A percentile compares a stretch with the other conserved stretches of the same genome.
These are phyloP conservation scores for Caranx melampygus DNA, from an alignment of 2,113 vertebrate species.

Conservation along the genomic window DNA sequence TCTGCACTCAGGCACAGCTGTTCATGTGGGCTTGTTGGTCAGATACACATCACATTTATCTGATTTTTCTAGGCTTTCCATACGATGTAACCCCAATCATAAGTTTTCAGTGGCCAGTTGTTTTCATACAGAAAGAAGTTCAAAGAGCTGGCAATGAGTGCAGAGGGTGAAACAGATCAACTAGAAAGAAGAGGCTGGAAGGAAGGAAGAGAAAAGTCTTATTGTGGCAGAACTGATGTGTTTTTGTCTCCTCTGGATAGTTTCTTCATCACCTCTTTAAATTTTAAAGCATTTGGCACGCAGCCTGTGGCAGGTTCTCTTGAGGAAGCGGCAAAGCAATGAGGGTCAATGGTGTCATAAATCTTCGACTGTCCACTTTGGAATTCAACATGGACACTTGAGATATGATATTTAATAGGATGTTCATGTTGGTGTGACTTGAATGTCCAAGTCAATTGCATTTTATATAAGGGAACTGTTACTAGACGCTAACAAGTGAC, in stretches of 20 bases:
- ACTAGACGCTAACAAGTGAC: slow-evolving; percentile 59
- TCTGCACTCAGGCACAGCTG: slow-evolving; percentile 14
- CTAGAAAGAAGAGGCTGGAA: slow-evolving; percentile 45
- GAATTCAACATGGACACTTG: slow-evolving; percentile 82
- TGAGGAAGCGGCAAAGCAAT: slow-evolving; percentile 87
- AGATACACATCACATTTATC: slow-evolving; percentile 53
- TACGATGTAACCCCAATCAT: slow-evolving; percentile 20
- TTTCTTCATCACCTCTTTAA: slow-evolving; percentile 99
- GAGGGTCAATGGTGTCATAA: slow-evolving; percentile 88
- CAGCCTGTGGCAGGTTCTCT: slow-evolving; percentile 88
- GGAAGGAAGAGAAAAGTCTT: slow-evolving; percentile 73
- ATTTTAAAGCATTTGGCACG: slow-evolving; percentile 94
- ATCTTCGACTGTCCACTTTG: slow-evolving; percentile 86
- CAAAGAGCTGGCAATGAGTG: slow-evolving; percentile 42
- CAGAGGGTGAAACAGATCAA: slow-evolving; percentile 48
- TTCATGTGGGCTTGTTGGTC: slow-evolving; percentile 35
- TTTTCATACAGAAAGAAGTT: slow-evolving; percentile 42
- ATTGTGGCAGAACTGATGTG: slow-evolving; percentile 81
- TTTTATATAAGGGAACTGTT: slow-evolving; percentile 56
- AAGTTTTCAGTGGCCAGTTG: slow-evolving; percentile 38
- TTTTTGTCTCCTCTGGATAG: slow-evolving; percentile 92
- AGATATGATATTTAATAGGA: slow-evolving; percentile 79
- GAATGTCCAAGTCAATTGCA: slow-evolving; percentile 53
- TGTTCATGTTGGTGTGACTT: slow-evolving; percentile 60
- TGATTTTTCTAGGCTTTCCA: slow-evolving; percentile 60